Evolutionary conservation across 2,888 invertebrate genomes (phyloP), one percentile per base, ranked within the genome.

Genomic region (Lamellibrachia satsuma): DNA sequence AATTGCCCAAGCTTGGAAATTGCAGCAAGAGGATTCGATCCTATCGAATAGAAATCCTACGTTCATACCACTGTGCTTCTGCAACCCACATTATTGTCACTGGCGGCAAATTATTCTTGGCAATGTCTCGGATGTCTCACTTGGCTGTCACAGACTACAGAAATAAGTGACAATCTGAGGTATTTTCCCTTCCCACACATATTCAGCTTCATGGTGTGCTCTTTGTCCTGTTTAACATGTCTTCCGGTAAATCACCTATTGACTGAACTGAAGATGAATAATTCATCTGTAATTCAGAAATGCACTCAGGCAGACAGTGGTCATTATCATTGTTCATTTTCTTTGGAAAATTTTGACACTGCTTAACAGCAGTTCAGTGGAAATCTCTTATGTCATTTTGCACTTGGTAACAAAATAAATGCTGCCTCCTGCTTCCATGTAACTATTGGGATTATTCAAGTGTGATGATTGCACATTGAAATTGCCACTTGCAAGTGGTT

Each of bases 391-490:
- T 3, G 6, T 75, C 15, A 22, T 75, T 22, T 75, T 75, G 75
- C 75, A 75, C 75, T n/a, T 6, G 22, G 22, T n/a, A 75, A 22
- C 22, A 22, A 15, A 75, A 22, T 75, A 75, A 75, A 4, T 75
- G 22, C 75, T 6, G n/a, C 6, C n/a, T 15, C n/a, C 75, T 75
- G 75, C 75, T 0, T 39, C 39, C 22, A 22, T 75, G 75, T 75
- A n/a, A 75, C n/a, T 75, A 75, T 75, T 6, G 3, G 22, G 75
- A 75, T 22, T 22, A 75, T 75, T 75, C 75, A 75, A n/a, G 75
- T 75, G 75, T n/a, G n/a, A 75, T 75, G 75, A 75, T 75, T 75
- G 75, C 75, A 22, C 75, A 75, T 22, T 75, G 75, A 75, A 75
- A 75, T 75, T 75, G 75, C 75, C n/a, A 75, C 75, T 75, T 75